phyloP scores from a whole-genome alignment of 2,797 vertebrate genomes.

The Cheirogaleus major region DNA sequence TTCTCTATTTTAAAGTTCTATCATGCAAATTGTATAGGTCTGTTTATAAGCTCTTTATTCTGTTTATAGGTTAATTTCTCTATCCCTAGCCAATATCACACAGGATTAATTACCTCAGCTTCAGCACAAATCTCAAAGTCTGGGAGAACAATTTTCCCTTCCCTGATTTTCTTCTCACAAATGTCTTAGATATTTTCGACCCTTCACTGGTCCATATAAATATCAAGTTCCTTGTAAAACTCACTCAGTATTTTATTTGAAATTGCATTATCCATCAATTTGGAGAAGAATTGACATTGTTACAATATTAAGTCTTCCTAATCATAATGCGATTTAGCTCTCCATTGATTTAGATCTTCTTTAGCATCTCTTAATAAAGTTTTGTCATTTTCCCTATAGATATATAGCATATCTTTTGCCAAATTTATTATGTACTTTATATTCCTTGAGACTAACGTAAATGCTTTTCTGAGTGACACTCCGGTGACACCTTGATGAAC shows the following conservation, averaged over 20 bases:
- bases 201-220: background rate
- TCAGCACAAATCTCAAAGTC: background rate
- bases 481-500: fast-evolving
- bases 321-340: background rate
- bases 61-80: background rate
- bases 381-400: background rate
- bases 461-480: background rate
- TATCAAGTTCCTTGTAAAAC: background rate
- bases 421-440: no score
- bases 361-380: background rate
- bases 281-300: background rate
- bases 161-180: background rate
- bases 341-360: background rate
- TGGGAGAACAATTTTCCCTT: background rate
- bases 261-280: background rate
- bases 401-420: background rate
- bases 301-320: background rate
- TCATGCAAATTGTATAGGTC: no score
- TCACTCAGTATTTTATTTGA: background rate
- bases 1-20: background rate
- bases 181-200: background rate
- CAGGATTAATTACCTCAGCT: background rate
- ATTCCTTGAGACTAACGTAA: fast-evolving
- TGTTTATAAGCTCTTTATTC: background rate
- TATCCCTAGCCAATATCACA: fast-evolving